Conservation (phyloP, 2,888 invertebrate genomes). For the Mythimna loreyi region DNA sequence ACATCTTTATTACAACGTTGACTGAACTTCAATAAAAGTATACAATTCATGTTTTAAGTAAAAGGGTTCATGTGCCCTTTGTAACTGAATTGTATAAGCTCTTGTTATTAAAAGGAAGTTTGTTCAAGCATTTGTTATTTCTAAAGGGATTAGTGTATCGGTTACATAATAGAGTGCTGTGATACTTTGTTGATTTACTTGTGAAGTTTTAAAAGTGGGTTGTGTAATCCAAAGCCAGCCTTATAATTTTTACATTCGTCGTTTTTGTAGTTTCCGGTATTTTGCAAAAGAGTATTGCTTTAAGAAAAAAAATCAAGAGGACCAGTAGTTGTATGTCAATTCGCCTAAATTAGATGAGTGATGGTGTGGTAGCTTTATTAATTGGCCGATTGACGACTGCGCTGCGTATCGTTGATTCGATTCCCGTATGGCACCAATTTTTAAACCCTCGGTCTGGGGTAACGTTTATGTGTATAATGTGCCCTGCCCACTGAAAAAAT, state of each 20-base stretch:
- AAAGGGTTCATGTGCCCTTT: constrained; percentile 49
- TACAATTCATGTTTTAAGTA: constrained; percentile 30
- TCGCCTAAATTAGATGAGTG: not conserved
- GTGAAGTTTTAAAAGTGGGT: constrained; percentile 14
- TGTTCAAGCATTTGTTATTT: constrained; percentile 55
- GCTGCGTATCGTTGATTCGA: no score
- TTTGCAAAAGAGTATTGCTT: not conserved
- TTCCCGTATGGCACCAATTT: not conserved
- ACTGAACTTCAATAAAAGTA: constrained; percentile 55
- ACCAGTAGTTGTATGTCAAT: not conserved
- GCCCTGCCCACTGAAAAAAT: no score
- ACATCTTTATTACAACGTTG: constrained; percentile 51
- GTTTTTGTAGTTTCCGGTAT: not conserved
- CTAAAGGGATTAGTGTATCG: constrained; percentile 59
- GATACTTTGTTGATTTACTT: constrained; percentile 40
- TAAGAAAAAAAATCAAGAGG: not conserved
- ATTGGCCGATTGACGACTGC: no score
- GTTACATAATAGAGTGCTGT: constrained; percentile 51
- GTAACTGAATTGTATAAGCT: constrained; percentile 50
- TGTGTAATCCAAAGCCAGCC: not conserved
- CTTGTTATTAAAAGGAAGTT: constrained; percentile 46
- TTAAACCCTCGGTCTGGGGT: not conserved
- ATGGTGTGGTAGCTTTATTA: no score
- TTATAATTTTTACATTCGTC: not conserved
- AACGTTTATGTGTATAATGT: no score